These are phyloP conservation scores for Sorex fumeus DNA, from an alignment of 2,113 vertebrate genomes.

Conservation along the genomic window DNA sequence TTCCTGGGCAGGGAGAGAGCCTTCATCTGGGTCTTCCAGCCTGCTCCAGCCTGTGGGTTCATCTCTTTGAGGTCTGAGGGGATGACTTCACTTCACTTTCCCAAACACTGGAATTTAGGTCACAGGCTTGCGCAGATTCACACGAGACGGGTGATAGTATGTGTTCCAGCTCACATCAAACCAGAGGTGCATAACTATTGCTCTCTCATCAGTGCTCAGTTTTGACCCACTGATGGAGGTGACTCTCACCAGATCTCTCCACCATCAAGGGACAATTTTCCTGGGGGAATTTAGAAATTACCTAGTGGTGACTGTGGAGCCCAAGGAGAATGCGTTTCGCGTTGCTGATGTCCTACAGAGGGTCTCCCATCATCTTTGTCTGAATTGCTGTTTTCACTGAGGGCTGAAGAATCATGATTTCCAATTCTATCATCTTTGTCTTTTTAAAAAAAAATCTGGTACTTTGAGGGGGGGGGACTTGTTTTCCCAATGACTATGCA, in stretches of 20 bases:
- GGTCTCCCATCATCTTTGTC: neutral
- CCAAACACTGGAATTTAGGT: neutral
- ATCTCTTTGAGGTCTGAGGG: slow-evolving; percentile 14
- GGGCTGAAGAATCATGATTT: neutral
- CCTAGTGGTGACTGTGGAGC: neutral
- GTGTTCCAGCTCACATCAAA: neutral
- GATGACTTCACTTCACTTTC: neutral
- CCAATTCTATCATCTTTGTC: slow-evolving; percentile 26
- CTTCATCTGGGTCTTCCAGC: neutral
- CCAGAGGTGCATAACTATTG: neutral
- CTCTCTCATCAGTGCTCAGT: neutral
- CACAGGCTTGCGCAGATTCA: neutral
- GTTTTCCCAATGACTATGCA: neutral
- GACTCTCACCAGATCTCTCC: neutral
- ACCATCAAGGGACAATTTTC: neutral
- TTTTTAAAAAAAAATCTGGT: slow-evolving; percentile 1
- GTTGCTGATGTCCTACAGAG: neutral
- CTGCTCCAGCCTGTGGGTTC: neutral
- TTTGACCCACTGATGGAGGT: neutral
- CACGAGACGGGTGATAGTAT: neutral
- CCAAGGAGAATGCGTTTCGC: neutral
- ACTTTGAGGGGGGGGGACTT: too few relatives aligned
- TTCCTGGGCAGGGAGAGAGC: neutral
- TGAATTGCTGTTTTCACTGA: neutral
- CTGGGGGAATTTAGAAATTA: neutral